These are phyloP conservation scores for Xenops minutus DNA, from an alignment of 2,797 vertebrate species.

Conservation along the genomic window DNA sequence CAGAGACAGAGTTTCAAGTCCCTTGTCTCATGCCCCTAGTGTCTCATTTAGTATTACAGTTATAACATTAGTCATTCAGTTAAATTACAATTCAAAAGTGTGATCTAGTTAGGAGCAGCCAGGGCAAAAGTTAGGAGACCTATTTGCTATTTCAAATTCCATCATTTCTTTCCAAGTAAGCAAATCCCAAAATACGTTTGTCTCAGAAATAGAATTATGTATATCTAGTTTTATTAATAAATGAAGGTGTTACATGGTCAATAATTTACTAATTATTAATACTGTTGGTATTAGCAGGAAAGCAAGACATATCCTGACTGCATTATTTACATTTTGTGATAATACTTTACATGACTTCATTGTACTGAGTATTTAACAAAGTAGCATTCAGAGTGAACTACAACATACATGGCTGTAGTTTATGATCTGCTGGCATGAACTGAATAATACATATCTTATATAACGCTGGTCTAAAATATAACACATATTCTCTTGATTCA, in stretches of 20 bases:
- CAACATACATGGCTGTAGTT: neutral
- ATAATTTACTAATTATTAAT: neutral
- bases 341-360: neutral
- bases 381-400: neutral
- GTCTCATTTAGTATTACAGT: neutral
- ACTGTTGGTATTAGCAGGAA: neutral
- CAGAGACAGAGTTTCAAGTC: neutral
- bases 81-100: neutral
- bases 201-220: neutral
- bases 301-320: neutral
- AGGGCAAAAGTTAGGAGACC: neutral
- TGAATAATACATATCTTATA: neutral
- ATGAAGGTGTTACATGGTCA: neutral
- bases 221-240: neutral
- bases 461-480: neutral
- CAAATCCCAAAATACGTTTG: neutral
- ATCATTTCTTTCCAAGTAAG: neutral
- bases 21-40: neutral
- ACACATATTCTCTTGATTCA: neutral
- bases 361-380: neutral
- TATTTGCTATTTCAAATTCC: neutral
- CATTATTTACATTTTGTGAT: neutral
- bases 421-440: neutral
- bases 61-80: neutral
- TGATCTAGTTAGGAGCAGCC: neutral